phyloP scores from a whole-genome alignment of 2,888 invertebrate species.

The Dinocampus coccinellae region DNA sequence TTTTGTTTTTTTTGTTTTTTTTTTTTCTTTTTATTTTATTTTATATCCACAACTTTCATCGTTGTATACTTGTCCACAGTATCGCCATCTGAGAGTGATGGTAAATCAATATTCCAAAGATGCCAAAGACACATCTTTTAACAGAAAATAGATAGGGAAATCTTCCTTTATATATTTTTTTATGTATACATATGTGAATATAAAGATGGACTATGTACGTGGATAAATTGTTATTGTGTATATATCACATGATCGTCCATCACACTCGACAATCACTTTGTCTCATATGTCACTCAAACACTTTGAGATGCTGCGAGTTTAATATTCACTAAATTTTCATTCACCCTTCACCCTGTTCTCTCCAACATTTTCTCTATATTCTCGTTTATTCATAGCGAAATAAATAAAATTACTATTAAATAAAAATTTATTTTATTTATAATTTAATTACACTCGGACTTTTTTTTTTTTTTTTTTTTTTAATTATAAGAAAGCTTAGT shows the following conservation, averaged over 20 bases:
- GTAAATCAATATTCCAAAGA: conserved; percentile 65
- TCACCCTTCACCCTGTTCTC: no score
- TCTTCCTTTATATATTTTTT: not conserved
- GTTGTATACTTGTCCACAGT: conserved; percentile 43
- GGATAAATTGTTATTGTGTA: not conserved
- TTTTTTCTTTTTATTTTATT: no score
- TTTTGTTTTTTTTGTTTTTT: no score
- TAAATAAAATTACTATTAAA: not conserved
- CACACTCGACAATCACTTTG: conserved; percentile 9
- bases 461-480: no score
- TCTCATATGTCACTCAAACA: conserved; percentile 8
- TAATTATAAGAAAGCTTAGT: not conserved
- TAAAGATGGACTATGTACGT: not conserved
- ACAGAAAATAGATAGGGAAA: conserved; percentile 5
- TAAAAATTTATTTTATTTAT: not conserved
- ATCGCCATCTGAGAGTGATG: conserved; percentile 67
- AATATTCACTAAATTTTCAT: no score
- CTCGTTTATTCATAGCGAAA: no score
- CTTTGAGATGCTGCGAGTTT: not conserved
- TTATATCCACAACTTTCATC: conserved; percentile 50
- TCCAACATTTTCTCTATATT: no score
- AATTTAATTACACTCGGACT: no score
- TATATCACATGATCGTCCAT: conserved; percentile 1
- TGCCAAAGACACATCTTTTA: not conserved
- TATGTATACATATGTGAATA: not conserved